Percentiles rank a stretch among this genome's conserved stretches.
Evolutionary conservation across 2,888 invertebrate genomes (phyloP).

Genomic region (Amphimallon solstitiale): DNA sequence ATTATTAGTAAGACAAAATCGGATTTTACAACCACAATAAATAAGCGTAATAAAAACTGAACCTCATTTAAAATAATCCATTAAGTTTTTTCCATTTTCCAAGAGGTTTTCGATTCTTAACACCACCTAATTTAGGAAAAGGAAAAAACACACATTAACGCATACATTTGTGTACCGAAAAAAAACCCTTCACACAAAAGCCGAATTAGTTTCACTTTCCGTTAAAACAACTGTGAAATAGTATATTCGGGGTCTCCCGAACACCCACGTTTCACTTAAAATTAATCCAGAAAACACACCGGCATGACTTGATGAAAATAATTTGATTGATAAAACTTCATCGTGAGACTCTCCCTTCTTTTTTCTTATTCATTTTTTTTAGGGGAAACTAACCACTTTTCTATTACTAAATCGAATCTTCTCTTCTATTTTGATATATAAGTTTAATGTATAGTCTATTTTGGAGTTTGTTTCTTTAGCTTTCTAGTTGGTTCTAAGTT

Average conservation of each 20-base stretch:
- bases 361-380: conserved; percentile 38
- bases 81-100: too few relatives aligned
- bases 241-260: conserved; percentile 47
- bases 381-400: too few relatives aligned
- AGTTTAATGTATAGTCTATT: too few relatives aligned
- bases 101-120: too few relatives aligned
- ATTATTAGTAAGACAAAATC: too few relatives aligned
- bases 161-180: too few relatives aligned
- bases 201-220: conserved; percentile 21
- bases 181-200: conserved; percentile 39
- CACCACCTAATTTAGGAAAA: too few relatives aligned
- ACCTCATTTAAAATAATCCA: too few relatives aligned
- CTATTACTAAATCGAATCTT: too few relatives aligned
- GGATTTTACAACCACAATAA: too few relatives aligned
- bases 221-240: conserved; percentile 55
- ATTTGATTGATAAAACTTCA: conserved; percentile 58
- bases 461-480: not conserved
- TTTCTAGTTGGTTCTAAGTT: not conserved
- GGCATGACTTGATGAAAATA: conserved; percentile 55
- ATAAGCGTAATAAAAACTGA: too few relatives aligned
- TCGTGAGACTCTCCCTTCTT: conserved; percentile 41
- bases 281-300: conserved; percentile 48
- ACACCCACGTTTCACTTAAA: conserved; percentile 51
- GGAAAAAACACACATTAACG: too few relatives aligned
- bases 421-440: conserved; percentile 35